Percentiles rank a stretch among this genome's conserved stretches.
Conservation (phyloP, 2,888 invertebrate genomes). For the Lycaena phlaeas region DNA sequence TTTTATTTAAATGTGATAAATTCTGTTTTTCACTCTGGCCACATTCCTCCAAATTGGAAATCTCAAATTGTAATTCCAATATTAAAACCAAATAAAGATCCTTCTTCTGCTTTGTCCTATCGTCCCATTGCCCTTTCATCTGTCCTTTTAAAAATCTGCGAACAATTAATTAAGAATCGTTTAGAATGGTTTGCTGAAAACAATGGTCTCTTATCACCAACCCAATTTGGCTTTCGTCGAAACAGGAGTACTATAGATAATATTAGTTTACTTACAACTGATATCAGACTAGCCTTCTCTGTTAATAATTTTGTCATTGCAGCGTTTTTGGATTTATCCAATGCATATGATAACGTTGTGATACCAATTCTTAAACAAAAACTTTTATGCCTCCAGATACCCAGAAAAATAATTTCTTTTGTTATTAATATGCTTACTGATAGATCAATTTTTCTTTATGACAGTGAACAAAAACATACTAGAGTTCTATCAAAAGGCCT, state of each 20-base stretch:
- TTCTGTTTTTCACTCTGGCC: neutral
- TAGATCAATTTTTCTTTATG: neutral
- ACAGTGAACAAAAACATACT: neutral
- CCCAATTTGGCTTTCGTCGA: neutral
- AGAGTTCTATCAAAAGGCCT: neutral
- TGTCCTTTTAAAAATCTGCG: neutral
- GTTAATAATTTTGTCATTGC: conserved; percentile 5
- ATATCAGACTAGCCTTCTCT: conserved; percentile 9
- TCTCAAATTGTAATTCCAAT: neutral
- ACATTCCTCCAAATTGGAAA: neutral
- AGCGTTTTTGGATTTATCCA: conserved; percentile 10
- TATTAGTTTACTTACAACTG: conserved; percentile 9
- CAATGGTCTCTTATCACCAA: neutral
- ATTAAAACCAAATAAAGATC: neutral
- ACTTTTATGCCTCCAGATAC: neutral
- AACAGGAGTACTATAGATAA: conserved; percentile 5
- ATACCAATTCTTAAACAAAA: conserved; percentile 5
- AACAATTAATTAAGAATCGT: neutral
- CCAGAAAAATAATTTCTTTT: conserved; percentile 1
- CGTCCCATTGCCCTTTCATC: neutral
- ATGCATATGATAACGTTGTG: conserved; percentile 12
- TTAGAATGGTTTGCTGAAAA: neutral
- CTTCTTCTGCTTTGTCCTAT: neutral
- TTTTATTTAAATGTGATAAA: no score
- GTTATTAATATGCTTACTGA: neutral